Evolutionary conservation across 2,113 vertebrate genomes (phyloP), one percentile per base, ranked within the genome.

Genomic region (Ceyx margarethae): DNA sequence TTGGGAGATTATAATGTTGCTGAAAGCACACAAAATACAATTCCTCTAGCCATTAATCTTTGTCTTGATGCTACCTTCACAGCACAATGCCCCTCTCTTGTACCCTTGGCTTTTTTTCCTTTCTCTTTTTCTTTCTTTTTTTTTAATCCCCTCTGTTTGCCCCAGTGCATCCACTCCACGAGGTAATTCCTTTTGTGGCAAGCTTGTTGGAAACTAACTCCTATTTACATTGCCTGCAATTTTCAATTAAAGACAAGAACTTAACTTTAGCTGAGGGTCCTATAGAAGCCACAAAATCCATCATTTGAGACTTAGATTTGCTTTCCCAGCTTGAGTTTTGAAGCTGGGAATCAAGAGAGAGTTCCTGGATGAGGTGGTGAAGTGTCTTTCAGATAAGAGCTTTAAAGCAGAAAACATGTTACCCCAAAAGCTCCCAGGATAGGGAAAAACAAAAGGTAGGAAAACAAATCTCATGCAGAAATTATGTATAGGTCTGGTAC

Each of bases 11-110:
- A 53, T 79, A 91, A 68, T 6, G 1, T 86, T 33, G 22, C 91
- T 94, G 91, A 96, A 96, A 96, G 96, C 93, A 89, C 45, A n/a
- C 80, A 85, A 88, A 96, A 87, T 85, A 71, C 95, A 95, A 96
- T 96, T 95, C 97, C 89, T 81, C 53, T 93, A 46, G 79, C 91
- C 93, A 96, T 97, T 97, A 96, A 97, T 97, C 96, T 94, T 95
- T 97, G 96, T 97, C 97, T 97, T 94, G 94, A 90, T 85, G 85
- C 83, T 95, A 87, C 85, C 92, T 96, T 80, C 90, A 22, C 60
- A 93, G 81, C 33, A 97, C 95, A 97, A 97, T 94, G 79, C 76
- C 90, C 95, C 93, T 94, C 95, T 95, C 89, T 95, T 96, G 95
- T 67, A 85, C 90, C 46, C 61, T 48, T 91, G 76, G 33, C 46